Base-by-base conservation (phyloP, 2,888 invertebrate species). In the Synergus laeviventris region DNA sequence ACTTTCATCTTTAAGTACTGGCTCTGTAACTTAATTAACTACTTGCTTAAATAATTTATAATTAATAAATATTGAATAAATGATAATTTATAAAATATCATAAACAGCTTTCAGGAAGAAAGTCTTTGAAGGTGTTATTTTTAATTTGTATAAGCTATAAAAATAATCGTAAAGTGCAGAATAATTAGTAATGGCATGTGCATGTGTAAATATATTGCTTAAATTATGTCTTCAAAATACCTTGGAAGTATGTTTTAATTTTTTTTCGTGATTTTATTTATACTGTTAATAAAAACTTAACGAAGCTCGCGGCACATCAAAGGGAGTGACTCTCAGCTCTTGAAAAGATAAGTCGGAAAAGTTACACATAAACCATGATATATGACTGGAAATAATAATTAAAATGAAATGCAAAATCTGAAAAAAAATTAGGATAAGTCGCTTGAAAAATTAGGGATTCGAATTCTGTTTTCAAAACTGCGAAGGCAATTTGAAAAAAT, bases 251-350 rank as follows among this genome's bases (percentile, higher is more conserved):
- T 54, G 31, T 49, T 49, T 12, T n/a, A 21, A 21, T 62, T 39
- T 62, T 62, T 62, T 62, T 39, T 45, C 45, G 36, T 49, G n/a
- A 70, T 70, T 70, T 70, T 70, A 70, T 70, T 70, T 70, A 70
- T 70, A 70, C 70, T 70, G 70, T 70, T 70, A 70, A 70, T 70
- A 70, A 70, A 70, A 70, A 70, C 70, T 70, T 70, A 70, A 70
- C 70, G 70, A 70, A 70, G 70, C 70, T 70, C 49, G 70, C 70
- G 70, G 70, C 49, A 70, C 70, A 70, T 70, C 70, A 70, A 70
- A 70, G 70, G 70, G 49, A 70, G 70, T 70, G 70, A 70, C 70
- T 70, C 70, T 70, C 70, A 70, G 70, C 49, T 49, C 70, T 70
- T 70, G 49, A 70, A 70, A 70, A 49, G 70, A 70, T 70, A 70